phyloP scores from a whole-genome alignment of 2,888 invertebrate species.

The Epinotia brunnichana region DNA sequence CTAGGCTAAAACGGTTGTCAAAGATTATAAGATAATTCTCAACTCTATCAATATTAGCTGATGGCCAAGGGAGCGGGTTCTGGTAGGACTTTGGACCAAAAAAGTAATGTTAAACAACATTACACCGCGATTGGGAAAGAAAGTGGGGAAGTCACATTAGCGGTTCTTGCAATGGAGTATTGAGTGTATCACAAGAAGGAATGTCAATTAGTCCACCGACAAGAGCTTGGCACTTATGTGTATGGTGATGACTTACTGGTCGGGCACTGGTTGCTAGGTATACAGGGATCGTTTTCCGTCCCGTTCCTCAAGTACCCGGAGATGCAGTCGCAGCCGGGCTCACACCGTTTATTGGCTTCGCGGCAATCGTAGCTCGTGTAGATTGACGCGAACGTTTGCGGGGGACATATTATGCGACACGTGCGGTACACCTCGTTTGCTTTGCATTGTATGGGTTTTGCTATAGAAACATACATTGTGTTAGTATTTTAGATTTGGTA shows the following conservation, averaged over 20 bases:
- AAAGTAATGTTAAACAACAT: too few species aligned
- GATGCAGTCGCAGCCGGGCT: conserved; percentile 42
- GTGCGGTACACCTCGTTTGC: conserved; percentile 39
- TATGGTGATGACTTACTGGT: conserved; percentile 22
- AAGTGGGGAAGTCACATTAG: too few species aligned
- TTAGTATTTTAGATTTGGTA: neutral
- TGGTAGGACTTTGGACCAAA: too few species aligned
- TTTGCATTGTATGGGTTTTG: conserved; percentile 35
- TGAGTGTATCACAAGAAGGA: too few species aligned
- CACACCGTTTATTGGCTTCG: conserved; percentile 7
- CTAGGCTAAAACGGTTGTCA: too few species aligned
- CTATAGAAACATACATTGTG: conserved; percentile 5
- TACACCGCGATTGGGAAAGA: too few species aligned
- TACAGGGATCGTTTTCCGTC: conserved; percentile 39
- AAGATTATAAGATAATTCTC: too few species aligned
- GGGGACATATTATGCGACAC: conserved; percentile 40
- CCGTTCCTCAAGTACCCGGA: conserved; percentile 44
- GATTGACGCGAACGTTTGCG: conserved; percentile 42
- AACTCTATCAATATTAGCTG: too few species aligned
- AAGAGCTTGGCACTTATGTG: too few species aligned
- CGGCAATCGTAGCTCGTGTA: conserved; percentile 33
- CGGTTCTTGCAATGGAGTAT: too few species aligned
- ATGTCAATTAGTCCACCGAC: too few species aligned
- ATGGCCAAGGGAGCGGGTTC: too few species aligned
- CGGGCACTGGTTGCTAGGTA: conserved; percentile 43